These are phyloP conservation scores for Thripadectes ignobilis DNA, from an alignment of 2,797 vertebrate species.

Conservation along the genomic window DNA sequence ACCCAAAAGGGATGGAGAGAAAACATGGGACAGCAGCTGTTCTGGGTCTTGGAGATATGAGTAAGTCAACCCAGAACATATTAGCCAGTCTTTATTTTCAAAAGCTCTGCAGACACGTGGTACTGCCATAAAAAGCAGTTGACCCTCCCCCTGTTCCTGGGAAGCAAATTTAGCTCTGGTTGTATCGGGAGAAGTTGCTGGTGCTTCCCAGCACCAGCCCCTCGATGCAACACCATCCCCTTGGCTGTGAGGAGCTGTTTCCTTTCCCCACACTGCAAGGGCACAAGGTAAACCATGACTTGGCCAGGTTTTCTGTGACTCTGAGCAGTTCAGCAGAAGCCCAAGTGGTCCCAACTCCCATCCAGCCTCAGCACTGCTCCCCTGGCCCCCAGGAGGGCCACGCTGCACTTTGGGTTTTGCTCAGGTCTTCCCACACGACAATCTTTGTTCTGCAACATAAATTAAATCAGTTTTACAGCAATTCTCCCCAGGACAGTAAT, in stretches of 20 bases:
- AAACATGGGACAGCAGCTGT: not conserved
- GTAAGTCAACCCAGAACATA: not conserved
- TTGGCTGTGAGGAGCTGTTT: fast-evolving
- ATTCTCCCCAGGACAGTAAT: not conserved
- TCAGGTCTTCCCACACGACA: not conserved
- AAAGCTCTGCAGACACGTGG: not conserved
- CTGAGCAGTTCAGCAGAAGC: not conserved
- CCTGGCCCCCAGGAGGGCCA: not conserved
- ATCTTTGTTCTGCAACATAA: not conserved
- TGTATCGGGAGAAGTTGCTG: not conserved
- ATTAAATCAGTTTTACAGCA: not conserved
- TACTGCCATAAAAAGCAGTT: not conserved
- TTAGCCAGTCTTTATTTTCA: not conserved
- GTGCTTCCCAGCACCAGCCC: not conserved
- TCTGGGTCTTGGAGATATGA: not conserved
- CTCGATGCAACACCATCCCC: not conserved
- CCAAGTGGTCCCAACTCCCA: not conserved
- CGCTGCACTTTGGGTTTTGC: not conserved
- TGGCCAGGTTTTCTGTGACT: not conserved
- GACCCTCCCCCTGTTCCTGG: not conserved
- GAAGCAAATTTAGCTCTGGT: not conserved
- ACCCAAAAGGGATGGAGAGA: not conserved
- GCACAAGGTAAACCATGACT: fast-evolving
- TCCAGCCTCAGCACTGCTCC: not conserved
- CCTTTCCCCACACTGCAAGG: not conserved